Evolutionary conservation across 2,888 invertebrate species (phyloP).

Genomic region (Sinelater perroti): DNA sequence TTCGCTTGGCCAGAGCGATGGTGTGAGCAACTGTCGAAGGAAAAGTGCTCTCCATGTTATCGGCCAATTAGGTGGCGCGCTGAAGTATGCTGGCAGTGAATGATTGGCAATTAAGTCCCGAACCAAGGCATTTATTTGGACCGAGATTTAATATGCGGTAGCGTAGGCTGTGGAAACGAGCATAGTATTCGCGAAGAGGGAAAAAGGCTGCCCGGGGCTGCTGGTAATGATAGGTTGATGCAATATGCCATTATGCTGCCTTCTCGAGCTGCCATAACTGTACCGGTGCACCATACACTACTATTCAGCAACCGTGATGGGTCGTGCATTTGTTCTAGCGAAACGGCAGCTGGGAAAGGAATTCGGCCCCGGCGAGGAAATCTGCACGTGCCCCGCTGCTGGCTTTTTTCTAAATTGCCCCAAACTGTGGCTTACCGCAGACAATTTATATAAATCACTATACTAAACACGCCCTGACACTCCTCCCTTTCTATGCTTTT

Average conservation of each 20-base stretch:
- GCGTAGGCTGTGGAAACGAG: conserved; percentile 36
- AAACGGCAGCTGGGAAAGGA: not conserved
- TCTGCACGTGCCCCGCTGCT: too few relatives aligned
- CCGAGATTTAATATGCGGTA: conserved; percentile 31
- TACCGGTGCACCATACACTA: conserved; percentile 12
- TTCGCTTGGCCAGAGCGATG: too few relatives aligned
- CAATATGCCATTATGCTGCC: conserved; percentile 20
- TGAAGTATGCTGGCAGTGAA: conserved; percentile 9
- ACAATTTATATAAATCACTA: too few relatives aligned
- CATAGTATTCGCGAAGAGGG: conserved; percentile 10
- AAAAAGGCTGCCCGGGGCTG: conserved; percentile 20
- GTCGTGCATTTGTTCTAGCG: conserved; percentile 14
- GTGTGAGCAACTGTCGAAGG: too few relatives aligned
- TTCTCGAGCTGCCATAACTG: conserved; percentile 18
- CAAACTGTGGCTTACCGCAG: too few relatives aligned
- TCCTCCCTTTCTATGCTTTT: too few relatives aligned
- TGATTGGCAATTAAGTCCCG: conserved; percentile 4
- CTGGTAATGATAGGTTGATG: conserved; percentile 37
- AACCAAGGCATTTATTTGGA: conserved; percentile 21
- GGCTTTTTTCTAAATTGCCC: too few relatives aligned
- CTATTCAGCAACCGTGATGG: conserved; percentile 3
- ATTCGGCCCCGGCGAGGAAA: conserved; percentile 1
- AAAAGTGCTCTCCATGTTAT: too few relatives aligned
- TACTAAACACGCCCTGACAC: conserved; percentile 1
- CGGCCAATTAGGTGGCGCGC: conserved; percentile 15